phyloP scores from a whole-genome alignment of 2,797 vertebrate genomes.

The Alosa sapidissima region DNA sequence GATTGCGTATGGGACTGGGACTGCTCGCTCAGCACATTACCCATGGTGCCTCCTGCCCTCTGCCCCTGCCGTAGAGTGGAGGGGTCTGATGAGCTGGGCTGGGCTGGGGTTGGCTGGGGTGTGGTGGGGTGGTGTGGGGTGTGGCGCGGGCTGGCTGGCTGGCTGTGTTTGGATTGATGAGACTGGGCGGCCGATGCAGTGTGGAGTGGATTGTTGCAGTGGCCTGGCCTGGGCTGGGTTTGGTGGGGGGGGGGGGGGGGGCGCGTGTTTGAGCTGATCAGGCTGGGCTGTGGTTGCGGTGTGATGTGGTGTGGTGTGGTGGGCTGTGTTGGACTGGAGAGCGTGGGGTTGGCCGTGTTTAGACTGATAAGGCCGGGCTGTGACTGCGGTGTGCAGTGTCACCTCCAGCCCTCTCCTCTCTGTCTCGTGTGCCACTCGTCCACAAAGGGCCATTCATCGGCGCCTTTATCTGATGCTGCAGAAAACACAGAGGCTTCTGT shows the following conservation, averaged over 20 bases:
- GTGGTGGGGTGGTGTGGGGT: not conserved
- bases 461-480: slow-evolving; percentile 30
- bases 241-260: not conserved
- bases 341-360: not conserved
- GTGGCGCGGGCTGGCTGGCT: not conserved
- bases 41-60: slow-evolving; percentile 14
- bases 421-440: slow-evolving; percentile 21
- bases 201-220: not conserved
- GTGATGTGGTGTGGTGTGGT: no score
- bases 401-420: slow-evolving; percentile 25
- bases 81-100: not conserved
- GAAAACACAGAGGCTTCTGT: not conserved
- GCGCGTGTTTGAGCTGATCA: not conserved
- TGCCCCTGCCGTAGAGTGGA: not conserved
- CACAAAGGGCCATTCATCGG: slow-evolving; percentile 39
- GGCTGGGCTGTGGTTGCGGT: not conserved
- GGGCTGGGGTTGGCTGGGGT: not conserved
- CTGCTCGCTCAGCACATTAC: slow-evolving; percentile 27
- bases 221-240: no score
- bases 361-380: slow-evolving; percentile 11
- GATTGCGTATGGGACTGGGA: not conserved
- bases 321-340: no score
- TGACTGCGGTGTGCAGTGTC: slow-evolving; percentile 21
- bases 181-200: not conserved
- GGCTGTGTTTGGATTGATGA: slow-evolving; percentile 10